A percentile compares a stretch with the other conserved stretches of the same genome.
Evolutionary conservation across 2,113 vertebrate genomes (phyloP).

Genomic region (Spheniscus mendiculus): DNA sequence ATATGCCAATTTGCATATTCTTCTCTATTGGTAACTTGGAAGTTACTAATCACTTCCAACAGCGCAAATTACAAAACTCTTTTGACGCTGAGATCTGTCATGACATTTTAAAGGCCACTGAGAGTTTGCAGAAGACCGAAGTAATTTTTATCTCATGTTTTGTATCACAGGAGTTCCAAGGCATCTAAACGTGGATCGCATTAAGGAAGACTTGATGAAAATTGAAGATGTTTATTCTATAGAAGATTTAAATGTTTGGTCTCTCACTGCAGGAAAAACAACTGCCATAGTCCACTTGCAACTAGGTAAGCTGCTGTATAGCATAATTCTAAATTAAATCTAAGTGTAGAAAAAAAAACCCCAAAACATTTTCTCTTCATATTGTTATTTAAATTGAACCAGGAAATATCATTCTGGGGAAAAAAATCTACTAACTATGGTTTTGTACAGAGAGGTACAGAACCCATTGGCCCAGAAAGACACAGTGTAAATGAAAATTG

Average conservation of each 20-base stretch:
- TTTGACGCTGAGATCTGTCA: neutral
- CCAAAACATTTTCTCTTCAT: neutral
- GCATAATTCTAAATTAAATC: neutral
- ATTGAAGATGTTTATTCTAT: conserved; percentile 92
- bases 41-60: neutral
- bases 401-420: neutral
- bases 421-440: neutral
- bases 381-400: neutral
- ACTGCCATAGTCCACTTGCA: conserved; percentile 90
- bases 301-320: conserved; percentile 82
- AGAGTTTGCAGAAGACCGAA: neutral
- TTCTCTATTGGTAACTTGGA: neutral
- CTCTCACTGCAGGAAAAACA: conserved; percentile 90
- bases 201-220: conserved; percentile 91
- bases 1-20: neutral
- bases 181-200: conserved; percentile 85
- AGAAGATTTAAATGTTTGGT: conserved; percentile 95
- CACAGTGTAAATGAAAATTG: neutral
- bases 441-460: neutral
- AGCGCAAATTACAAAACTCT: neutral
- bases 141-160: conserved; percentile 16
- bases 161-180: conserved; percentile 84
- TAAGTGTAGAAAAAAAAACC: neutral
- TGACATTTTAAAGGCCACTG: neutral
- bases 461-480: neutral